phyloP scores from a whole-genome alignment of 2,888 invertebrate genomes.

The Cyclophora albipunctata region DNA sequence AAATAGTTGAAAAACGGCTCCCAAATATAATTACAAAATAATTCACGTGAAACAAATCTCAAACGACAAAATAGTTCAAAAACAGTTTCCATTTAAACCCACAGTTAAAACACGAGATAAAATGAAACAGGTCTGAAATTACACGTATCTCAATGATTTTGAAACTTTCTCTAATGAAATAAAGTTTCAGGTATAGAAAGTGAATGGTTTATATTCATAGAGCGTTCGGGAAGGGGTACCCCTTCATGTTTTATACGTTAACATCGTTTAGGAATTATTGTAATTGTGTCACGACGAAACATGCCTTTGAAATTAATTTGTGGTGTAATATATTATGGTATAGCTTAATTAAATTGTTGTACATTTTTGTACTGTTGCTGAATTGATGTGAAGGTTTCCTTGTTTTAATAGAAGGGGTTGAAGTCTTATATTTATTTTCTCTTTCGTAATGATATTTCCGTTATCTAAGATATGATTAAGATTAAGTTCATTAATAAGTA shows the following conservation, averaged over 20 bases:
- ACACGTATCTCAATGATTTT: conserved; percentile 1
- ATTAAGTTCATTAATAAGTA: too few relatives aligned
- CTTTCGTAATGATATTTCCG: too few relatives aligned
- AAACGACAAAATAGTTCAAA: too few relatives aligned
- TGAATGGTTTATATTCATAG: conserved; percentile 69
- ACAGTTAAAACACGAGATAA: not conserved
- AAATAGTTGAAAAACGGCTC: too few relatives aligned
- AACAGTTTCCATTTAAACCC: too few relatives aligned
- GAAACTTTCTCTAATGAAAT: conserved; percentile 51
- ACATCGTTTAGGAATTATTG: conserved; percentile 65
- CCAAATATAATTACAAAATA: too few relatives aligned
- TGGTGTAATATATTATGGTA: conserved; percentile 54
- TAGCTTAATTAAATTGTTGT: conserved; percentile 26
- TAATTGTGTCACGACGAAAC: conserved; percentile 69
- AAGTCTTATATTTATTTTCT: not conserved
- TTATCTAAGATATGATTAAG: too few relatives aligned
- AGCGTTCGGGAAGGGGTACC: conserved; percentile 20
- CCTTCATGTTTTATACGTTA: conserved; percentile 73
- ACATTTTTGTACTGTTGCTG: conserved; percentile 7
- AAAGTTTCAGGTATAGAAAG: conserved; percentile 65
- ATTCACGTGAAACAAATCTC: too few relatives aligned
- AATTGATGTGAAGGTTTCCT: conserved; percentile 11
- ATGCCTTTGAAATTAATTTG: conserved; percentile 59
- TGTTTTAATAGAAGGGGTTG: conserved; percentile 10
- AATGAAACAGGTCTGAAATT: conserved; percentile 13